Evolutionary conservation across 2,113 vertebrate species (phyloP).

Genomic region (Ia io): DNA sequence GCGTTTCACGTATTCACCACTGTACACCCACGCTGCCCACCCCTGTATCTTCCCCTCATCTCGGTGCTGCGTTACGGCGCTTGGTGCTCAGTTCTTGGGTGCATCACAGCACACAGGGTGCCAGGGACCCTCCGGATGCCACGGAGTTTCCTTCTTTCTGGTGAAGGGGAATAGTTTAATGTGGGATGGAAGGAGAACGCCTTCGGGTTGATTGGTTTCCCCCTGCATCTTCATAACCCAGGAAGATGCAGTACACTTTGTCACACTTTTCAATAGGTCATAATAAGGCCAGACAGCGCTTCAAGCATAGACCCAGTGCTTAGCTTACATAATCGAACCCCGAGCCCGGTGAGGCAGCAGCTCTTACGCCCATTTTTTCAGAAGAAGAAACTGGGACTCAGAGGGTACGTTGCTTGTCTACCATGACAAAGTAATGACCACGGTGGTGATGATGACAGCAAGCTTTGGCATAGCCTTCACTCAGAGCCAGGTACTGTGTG

Average conservation of each 20-base stretch:
- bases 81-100: neutral
- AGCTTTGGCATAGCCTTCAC: too few species aligned
- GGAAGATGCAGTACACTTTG: neutral
- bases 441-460: fast-evolving
- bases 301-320: neutral
- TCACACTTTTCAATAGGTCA: neutral
- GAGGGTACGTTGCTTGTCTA: neutral
- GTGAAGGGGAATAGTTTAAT: neutral
- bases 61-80: neutral
- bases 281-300: too few species aligned
- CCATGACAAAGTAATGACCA: neutral
- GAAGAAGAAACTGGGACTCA: neutral
- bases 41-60: neutral
- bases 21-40: fast-evolving
- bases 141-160: neutral
- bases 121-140: neutral
- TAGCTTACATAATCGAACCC: neutral
- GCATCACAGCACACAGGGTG: fast-evolving
- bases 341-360: neutral
- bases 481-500: neutral
- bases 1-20: fast-evolving
- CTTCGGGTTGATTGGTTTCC: neutral
- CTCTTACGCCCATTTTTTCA: neutral
- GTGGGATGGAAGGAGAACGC: neutral
- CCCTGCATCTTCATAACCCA: too few species aligned